These are phyloP conservation scores for Elachura formosa DNA, from an alignment of 2,113 vertebrate species.

Conservation along the genomic window DNA sequence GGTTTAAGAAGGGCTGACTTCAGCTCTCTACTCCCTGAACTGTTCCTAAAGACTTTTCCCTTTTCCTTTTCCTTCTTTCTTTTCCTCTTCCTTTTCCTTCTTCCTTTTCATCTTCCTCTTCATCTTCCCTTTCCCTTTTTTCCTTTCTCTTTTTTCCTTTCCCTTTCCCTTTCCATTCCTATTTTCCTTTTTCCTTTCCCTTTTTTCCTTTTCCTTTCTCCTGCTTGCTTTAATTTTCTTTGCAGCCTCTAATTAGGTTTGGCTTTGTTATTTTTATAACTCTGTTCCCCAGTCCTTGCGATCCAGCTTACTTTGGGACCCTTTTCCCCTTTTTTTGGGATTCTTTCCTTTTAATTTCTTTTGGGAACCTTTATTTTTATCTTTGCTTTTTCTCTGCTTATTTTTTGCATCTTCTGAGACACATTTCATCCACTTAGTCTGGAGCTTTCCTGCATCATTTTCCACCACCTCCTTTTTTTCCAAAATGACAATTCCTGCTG, in stretches of 20 bases:
- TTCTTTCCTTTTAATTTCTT: background rate
- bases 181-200: background rate
- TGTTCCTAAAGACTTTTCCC: background rate
- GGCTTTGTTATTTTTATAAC: background rate
- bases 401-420: background rate
- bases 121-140: no score
- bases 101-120: accelerated
- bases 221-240: background rate
- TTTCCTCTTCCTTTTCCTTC: accelerated
- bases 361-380: background rate
- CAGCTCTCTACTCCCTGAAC: accelerated
- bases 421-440: background rate
- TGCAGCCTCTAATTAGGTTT: background rate
- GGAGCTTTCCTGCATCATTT: background rate
- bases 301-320: background rate
- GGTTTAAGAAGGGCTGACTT: accelerated
- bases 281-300: background rate
- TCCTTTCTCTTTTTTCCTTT: no score
- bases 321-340: background rate
- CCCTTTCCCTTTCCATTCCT: no score
- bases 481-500: background rate
- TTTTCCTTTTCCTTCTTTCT: background rate
- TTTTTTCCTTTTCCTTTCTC: no score
- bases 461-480: background rate
- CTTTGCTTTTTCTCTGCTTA: background rate